Evolutionary conservation across 2,797 vertebrate species (phyloP), one percentile per base, ranked within the genome.

Genomic region (Anabacerthia variegaticeps): DNA sequence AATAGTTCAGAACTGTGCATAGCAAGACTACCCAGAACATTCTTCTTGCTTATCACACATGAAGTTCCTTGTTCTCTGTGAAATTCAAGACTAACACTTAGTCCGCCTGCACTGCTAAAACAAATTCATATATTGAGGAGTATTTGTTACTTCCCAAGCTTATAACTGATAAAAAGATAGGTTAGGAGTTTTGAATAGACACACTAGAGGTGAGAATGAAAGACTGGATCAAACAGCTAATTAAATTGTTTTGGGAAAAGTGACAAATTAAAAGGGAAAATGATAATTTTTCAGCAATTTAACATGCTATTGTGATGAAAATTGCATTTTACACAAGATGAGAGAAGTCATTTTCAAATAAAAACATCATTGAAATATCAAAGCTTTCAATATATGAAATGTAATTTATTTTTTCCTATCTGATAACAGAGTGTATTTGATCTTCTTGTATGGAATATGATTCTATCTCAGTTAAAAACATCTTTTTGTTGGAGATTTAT

Each of bases 351-450:
- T 92, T 96, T 96, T 89, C 48, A 66, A 94, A 94, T 68, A 37
- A 91, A 92, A 96, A 9, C 56, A 67, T 24, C 34, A 76, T 11
- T 86, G 90, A 93, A 92, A 39, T 91, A 93, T 92, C 82, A 97
- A 81, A 96, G 51, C 66, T 92, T 96, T 95, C 80, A 92, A 82
- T 68, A 94, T 94, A 43, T 95, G 34, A 96, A 95, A 95, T 84
- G 37, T 48, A 95, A 95, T 94, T 95, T 91, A 82, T 68, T 96
- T 96, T 92, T 93, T 89, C 8, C 15, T 58, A 74, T 69, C 79
- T 94, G 58, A 96, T 97, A 89, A 91, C 32, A 66, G 19, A 94
- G 32, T 2, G 62, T 79, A 94, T 95, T 95, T 94, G 62, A 97
- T 94, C 77, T 94, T 46, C 6, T 84, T 43, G 43, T 28, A 65